Evolutionary conservation across 2,888 invertebrate species (phyloP).

Genomic region (Parasteatoda lunata): DNA sequence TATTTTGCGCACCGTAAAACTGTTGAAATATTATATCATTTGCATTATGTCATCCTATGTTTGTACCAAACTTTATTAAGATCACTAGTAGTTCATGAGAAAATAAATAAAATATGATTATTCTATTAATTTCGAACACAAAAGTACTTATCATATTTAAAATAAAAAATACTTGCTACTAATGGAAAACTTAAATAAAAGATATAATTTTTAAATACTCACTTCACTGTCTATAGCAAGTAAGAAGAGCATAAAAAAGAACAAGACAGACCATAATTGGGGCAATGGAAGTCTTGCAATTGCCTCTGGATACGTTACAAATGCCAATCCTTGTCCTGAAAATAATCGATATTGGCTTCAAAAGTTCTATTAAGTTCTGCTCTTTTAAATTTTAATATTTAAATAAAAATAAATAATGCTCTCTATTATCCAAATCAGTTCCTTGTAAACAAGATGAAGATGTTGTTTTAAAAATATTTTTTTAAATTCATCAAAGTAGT

Average conservation of each 20-base stretch:
- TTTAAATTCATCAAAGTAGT: neutral
- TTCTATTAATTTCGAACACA: no score
- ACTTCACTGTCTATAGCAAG: constrained; percentile 72
- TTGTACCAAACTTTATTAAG: no score
- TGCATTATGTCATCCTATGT: no score
- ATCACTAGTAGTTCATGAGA: no score
- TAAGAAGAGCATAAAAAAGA: constrained; percentile 71
- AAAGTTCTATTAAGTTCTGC: no score
- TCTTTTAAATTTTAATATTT: no score
- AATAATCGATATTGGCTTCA: neutral
- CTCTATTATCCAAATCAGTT: neutral
- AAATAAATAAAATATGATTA: no score
- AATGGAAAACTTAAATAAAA: no score
- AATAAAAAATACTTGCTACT: no score
- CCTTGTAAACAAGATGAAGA: neutral
- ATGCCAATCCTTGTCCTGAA: constrained; percentile 82
- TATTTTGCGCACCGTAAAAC: no score
- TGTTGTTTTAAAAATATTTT: neutral
- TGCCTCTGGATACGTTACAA: constrained; percentile 86
- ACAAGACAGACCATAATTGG: constrained; percentile 74
- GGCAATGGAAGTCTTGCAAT: constrained; percentile 82
- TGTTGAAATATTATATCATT: no score
- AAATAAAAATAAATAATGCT: neutral
- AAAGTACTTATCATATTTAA: no score
- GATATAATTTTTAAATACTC: constrained; percentile 1